Percentiles rank a stretch among this genome's conserved stretches.
phyloP scores from a whole-genome alignment of 2,888 invertebrate species.

The Tachystola acroxantha region DNA sequence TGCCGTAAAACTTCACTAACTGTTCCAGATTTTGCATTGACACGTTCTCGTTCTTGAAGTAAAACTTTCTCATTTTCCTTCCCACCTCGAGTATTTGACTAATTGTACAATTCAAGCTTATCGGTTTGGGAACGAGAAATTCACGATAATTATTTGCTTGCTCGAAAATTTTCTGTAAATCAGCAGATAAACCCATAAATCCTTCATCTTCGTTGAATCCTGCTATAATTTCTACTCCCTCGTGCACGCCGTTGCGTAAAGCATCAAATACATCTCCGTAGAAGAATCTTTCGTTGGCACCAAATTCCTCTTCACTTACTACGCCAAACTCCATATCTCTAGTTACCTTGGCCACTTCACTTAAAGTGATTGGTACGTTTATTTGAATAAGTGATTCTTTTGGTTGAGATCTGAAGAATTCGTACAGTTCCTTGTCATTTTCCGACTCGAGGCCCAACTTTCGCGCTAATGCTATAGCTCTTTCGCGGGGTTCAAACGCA shows the following conservation, averaged over 20 bases:
- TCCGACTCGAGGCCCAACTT: conserved; percentile 31
- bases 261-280: conserved; percentile 38
- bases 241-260: conserved; percentile 62
- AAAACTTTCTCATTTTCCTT: conserved; percentile 23
- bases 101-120: conserved; percentile 17
- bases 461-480: conserved; percentile 33
- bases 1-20: conserved; percentile 19
- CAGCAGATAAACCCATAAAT: conserved; percentile 13
- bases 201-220: conserved; percentile 85
- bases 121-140: conserved; percentile 19
- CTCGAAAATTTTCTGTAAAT: conserved; percentile 3
- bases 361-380: conserved; percentile 18
- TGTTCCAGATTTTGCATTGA: conserved; percentile 22
- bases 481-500: conserved; percentile 59
- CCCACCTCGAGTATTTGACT: conserved; percentile 24
- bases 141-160: conserved; percentile 13
- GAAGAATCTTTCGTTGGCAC: conserved; percentile 32
- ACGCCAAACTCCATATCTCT: conserved; percentile 21
- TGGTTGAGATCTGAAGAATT: conserved; percentile 30
- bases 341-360: conserved; percentile 16
- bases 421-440: conserved; percentile 25
- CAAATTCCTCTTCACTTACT: conserved; percentile 34
- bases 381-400: conserved; percentile 17
- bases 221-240: conserved; percentile 80
- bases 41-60: conserved; percentile 20